phyloP scores from a whole-genome alignment of 2,797 vertebrate species.

The Heterohyrax brucei region DNA sequence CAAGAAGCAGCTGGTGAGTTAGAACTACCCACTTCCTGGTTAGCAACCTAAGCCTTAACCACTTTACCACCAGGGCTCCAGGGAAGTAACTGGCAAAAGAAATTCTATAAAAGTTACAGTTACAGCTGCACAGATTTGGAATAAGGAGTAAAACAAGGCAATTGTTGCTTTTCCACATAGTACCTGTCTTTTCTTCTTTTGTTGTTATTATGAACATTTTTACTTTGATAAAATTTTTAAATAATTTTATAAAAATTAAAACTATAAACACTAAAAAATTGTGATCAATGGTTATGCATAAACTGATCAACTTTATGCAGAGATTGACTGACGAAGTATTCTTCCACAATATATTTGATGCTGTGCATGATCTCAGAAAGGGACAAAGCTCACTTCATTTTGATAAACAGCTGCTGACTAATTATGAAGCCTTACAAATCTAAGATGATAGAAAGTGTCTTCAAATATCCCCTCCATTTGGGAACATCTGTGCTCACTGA shows the following conservation, averaged over 20 bases:
- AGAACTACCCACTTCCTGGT: too few relatives aligned
- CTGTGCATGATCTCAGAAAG: conserved; percentile 15
- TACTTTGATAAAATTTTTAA: background rate
- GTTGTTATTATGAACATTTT: background rate
- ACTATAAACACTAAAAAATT: background rate
- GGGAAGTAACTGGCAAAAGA: background rate
- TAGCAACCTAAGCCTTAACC: too few relatives aligned
- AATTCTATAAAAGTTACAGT: background rate
- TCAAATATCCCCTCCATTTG: conserved; percentile 4
- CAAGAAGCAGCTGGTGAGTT: too few relatives aligned
- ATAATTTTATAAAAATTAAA: conserved; percentile 43
- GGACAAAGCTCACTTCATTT: conserved; percentile 68
- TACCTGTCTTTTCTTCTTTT: background rate
- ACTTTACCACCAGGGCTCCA: background rate
- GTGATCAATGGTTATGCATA: background rate
- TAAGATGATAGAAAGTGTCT: conserved; percentile 14
- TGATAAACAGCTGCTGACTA: conserved; percentile 61
- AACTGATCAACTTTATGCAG: background rate
- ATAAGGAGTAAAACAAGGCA: background rate
- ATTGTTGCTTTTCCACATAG: background rate
- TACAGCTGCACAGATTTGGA: background rate
- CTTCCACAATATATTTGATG: background rate
- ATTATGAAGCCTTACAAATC: conserved; percentile 48
- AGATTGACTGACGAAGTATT: conserved; percentile 32
- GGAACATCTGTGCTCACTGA: conserved; percentile 61